phyloP scores from a whole-genome alignment of 2,113 vertebrate species.

The Tupaia chinensis region DNA sequence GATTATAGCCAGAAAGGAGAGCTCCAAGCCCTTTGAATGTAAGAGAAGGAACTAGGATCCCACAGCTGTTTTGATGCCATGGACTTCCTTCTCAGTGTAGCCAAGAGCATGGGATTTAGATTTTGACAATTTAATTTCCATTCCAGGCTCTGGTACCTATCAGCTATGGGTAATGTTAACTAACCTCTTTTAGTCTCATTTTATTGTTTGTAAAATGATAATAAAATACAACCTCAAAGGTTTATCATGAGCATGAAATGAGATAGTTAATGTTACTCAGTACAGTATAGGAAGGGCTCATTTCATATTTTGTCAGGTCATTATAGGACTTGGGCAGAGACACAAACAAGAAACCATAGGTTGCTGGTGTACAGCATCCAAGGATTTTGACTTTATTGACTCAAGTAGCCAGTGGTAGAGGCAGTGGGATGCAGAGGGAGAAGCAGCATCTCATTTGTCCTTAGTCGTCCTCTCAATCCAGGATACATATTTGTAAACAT shows the following conservation, averaged over 20 bases:
- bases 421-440: background rate
- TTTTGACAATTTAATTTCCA: background rate
- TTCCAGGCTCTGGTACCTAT: background rate
- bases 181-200: background rate
- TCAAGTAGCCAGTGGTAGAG: background rate
- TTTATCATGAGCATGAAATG: background rate
- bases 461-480: constrained; percentile 73
- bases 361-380: background rate
- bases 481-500: constrained; percentile 69
- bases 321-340: background rate
- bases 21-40: background rate
- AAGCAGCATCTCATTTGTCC: constrained; percentile 6
- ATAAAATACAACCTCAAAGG: background rate
- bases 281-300: background rate
- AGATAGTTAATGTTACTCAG: background rate
- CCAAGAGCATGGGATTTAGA: background rate
- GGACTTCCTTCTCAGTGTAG: background rate
- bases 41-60: background rate
- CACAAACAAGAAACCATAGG: background rate
- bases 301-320: background rate
- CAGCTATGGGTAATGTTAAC: background rate
- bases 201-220: background rate
- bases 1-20: background rate
- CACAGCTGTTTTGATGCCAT: background rate
- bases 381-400: background rate